Evolutionary conservation across 92 coral and sea anemone genomes (phyloP), one percentile per base, ranked within the genome.

Genomic region (Porites cylindrica): DNA sequence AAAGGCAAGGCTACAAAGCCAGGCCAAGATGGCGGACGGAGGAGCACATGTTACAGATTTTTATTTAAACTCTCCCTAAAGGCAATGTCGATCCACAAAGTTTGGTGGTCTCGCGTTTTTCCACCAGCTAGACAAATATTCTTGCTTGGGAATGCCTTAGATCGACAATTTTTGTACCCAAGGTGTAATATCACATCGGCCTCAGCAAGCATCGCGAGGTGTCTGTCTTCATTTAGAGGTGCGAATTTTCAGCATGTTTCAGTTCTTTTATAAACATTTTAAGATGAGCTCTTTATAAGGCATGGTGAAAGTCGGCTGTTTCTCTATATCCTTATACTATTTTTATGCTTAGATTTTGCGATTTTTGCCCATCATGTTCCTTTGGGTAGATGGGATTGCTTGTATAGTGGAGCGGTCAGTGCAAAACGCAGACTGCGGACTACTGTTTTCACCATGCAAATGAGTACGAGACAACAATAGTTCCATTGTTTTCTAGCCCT

Each of bases 151-250:
- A 71, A 70, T 18, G 63, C n/a, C 17, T n/a, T 53, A 5, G 50
- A 75, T 29, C 77, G 54, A 13, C 20, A 10, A 29, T 8, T 59
- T 71, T 29, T 52, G 24, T 18, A 10, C 19, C 7, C 32, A 51
- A 63, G 73, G 23, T 9, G 17, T 51, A 65, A 61, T 61, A 51
- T 43, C 4, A 61, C 87, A 24, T 12, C 51, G 0, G 2, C 23
- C 23, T 19, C 81, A 13, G 9, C 7, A 1, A 70, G 78, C 11
- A 50, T 67, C 17, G 51, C 66, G 14, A 10, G 79, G 54, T 75
- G 76, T 50, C 73, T 86, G 51, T 91, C 96, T 14, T 94, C 96
- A 13, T 91, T 94, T 24, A 80, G 93, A 94, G 96, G 96, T 93
- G 16, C 19, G 29, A 29, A 13, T 51, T 8, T 72, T 50, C 1